Evolutionary conservation across 2,113 vertebrate genomes (phyloP), one percentile per base, ranked within the genome.

Genomic region (Scomber japonicus): DNA sequence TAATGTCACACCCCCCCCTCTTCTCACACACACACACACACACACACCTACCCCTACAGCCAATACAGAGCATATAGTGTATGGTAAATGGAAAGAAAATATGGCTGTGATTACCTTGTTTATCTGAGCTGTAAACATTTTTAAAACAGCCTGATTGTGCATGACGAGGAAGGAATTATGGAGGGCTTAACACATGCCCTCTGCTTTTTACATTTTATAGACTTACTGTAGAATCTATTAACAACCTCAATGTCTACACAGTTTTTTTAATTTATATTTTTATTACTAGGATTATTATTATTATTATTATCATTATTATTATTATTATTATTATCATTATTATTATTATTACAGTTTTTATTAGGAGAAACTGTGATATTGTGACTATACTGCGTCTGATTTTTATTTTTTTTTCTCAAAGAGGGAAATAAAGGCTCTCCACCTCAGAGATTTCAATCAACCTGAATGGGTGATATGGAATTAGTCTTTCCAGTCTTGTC

Each of bases 71-170:
- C 67, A 48, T 71, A 10, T 51, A 79, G 55, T 56, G 54, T 30
- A 17, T 60, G 63, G 50, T 78, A 50, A 82, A 87, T 51, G 64
- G 57, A 88, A 67, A 68, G 78, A 56, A 70, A 91, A 93, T 89
- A 81, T 92, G 93, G 82, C 82, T 81, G 72, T 92, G 89, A 92
- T 94, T 92, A 91, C 86, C 68, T 85, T 86, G 88, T 92, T 93
- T 93, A 92, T 92, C 75, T 89, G 77, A 82, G 85, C 71, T 72
- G 60, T 89, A 89, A 92, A 90, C 81, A 80, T 88, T 91, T 90
- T 84, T 66, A 78, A 88, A 92, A 62, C 65, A 17, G 75, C 80
- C 75, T 89, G 83, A 92, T 91, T 91, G 71, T 89, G 56, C 81
- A 83, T 71, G 84, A 89, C 40, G 65, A 86, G 84, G 57, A 75